Evolutionary conservation across 2,888 invertebrate species (phyloP).

Genomic region (Drosophila pegasa): DNA sequence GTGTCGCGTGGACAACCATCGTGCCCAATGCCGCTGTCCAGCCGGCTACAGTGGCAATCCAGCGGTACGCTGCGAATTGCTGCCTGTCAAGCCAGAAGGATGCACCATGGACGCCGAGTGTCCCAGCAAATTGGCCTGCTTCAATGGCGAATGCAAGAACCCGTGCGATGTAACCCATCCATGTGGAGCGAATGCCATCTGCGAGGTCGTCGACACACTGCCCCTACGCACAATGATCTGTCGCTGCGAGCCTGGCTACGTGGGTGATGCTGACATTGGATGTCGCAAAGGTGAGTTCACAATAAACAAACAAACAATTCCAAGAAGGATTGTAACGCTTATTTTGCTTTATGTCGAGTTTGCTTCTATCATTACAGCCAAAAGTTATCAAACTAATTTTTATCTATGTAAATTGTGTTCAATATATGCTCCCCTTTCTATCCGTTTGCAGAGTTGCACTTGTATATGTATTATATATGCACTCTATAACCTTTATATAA

Average conservation of each 20-base stretch:
- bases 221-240: slow-evolving; percentile 95
- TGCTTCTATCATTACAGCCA: slow-evolving; percentile 72
- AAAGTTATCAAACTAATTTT: slow-evolving; percentile 51
- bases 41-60: slow-evolving; percentile 93
- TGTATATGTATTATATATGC: slow-evolving; percentile 37
- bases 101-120: slow-evolving; percentile 94
- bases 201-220: slow-evolving; percentile 93
- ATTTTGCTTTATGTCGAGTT: slow-evolving; percentile 52
- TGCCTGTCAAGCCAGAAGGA: slow-evolving; percentile 87
- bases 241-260: slow-evolving; percentile 92
- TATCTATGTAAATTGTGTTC: slow-evolving; percentile 18
- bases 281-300: slow-evolving; percentile 90
- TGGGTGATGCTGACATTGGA: slow-evolving; percentile 94
- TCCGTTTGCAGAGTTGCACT: slow-evolving; percentile 59
- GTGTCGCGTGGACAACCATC: slow-evolving; percentile 91
- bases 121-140: slow-evolving; percentile 93
- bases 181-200: slow-evolving; percentile 92
- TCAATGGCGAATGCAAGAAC: slow-evolving; percentile 91
- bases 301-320: not conserved
- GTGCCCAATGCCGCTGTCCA: slow-evolving; percentile 92
- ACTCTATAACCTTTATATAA: slow-evolving; percentile 63
- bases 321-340: not conserved
- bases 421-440: slow-evolving; percentile 5
- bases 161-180: slow-evolving; percentile 92
- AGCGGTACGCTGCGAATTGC: slow-evolving; percentile 87